Evolutionary conservation across 2,797 vertebrate species (phyloP).

Genomic region (Centroberyx gerrardi): DNA sequence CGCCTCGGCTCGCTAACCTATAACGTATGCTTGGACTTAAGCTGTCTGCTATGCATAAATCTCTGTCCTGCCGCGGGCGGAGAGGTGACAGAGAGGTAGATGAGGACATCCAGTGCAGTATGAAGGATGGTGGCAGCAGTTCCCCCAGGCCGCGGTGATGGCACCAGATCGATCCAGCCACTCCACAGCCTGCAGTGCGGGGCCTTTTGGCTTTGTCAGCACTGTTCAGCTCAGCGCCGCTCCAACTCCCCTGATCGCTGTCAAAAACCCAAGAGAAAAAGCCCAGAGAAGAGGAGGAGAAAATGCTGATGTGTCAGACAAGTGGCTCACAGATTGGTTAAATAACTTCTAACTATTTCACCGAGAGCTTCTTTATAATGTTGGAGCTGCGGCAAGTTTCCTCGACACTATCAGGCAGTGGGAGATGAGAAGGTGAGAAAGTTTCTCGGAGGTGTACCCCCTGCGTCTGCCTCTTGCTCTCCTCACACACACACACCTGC

Average conservation of each 20-base stretch:
- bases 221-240: slow-evolving; percentile 71
- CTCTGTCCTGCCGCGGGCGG: slow-evolving; percentile 50
- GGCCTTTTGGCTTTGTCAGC: slow-evolving; percentile 83
- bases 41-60: slow-evolving; percentile 70
- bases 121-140: slow-evolving; percentile 81
- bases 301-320: slow-evolving; percentile 66
- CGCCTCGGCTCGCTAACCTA: slow-evolving; percentile 50
- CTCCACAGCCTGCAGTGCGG: slow-evolving; percentile 74
- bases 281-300: slow-evolving; percentile 35
- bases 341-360: slow-evolving; percentile 47
- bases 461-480: slow-evolving; percentile 38
- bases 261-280: slow-evolving; percentile 69
- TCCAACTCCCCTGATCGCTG: slow-evolving; percentile 71
- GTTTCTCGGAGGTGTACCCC: slow-evolving; percentile 25
- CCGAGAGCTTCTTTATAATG: slow-evolving; percentile 27
- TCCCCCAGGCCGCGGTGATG: slow-evolving; percentile 73
- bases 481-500: slow-evolving; percentile 61
- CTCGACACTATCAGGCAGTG: slow-evolving; percentile 38
- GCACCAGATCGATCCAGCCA: slow-evolving; percentile 81
- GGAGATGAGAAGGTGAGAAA: slow-evolving; percentile 18
- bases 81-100: slow-evolving; percentile 76
- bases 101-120: slow-evolving; percentile 80
- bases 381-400: slow-evolving; percentile 41
- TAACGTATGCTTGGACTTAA: slow-evolving; percentile 62
- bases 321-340: slow-evolving; percentile 39